Conservation (phyloP, 1,140 invertebrate species). For the Plodia interpunctella region DNA sequence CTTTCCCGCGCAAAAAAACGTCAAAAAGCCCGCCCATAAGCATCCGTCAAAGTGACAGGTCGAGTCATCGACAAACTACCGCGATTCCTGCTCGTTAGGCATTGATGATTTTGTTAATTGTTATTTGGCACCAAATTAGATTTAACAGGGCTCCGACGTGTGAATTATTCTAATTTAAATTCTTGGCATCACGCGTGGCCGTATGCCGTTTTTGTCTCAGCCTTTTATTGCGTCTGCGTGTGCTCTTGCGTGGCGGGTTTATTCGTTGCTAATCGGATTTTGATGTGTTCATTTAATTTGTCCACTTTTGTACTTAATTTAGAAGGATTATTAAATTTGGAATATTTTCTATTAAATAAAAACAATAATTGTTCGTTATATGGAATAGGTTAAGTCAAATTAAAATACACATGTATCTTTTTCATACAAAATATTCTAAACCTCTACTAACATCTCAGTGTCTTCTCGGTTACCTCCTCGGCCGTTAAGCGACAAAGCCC, state of each 20-base stretch:
- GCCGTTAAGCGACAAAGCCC: no score
- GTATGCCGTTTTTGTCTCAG: conserved; percentile 10
- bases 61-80: conserved; percentile 24
- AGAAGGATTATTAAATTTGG: no score
- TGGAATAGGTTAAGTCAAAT: no score
- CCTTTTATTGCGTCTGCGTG: conserved; percentile 9
- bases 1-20: conserved; percentile 45
- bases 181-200: conserved; percentile 25
- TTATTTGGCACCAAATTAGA: conserved; percentile 62
- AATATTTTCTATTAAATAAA: no score
- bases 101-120: conserved; percentile 65
- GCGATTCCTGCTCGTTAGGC: conserved; percentile 45
- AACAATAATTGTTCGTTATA: no score
- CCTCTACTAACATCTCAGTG: no score
- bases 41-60: conserved; percentile 59
- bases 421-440: no score
- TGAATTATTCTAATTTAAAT: conserved; percentile 53
- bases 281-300: background rate
- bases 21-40: conserved; percentile 51
- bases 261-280: conserved; percentile 4
- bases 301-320: no score
- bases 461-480: no score
- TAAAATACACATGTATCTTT: no score
- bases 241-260: conserved; percentile 9
- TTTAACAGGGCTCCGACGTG: conserved; percentile 30